Conservation (phyloP, 2,888 invertebrate genomes). For the Branchinecta sandiegonensis region DNA sequence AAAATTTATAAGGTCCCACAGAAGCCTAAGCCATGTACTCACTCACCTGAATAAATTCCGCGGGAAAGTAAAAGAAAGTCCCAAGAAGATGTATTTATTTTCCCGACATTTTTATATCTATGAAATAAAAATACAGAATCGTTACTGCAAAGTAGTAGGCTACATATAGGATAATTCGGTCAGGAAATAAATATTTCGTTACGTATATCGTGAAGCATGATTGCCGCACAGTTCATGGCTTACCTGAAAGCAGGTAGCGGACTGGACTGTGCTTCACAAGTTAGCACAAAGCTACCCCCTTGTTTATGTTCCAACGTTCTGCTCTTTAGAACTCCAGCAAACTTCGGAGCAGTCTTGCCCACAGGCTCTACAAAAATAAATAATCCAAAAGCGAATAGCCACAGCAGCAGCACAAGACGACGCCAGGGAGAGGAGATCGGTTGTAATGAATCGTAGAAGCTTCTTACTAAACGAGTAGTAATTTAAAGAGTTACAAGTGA, state of each 20-base stretch:
- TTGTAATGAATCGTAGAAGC: neutral
- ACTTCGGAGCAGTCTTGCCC: constrained; percentile 27
- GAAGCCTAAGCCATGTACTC: too few species aligned
- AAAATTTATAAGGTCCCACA: too few species aligned
- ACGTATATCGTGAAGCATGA: too few species aligned
- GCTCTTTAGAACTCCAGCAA: constrained; percentile 25
- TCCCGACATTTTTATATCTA: too few species aligned
- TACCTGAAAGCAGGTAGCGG: constrained; percentile 55
- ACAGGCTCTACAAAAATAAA: constrained; percentile 26
- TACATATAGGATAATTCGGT: too few species aligned
- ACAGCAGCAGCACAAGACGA: neutral
- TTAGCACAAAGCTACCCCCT: constrained; percentile 40
- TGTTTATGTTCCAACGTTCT: constrained; percentile 21
- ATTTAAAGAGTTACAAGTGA: too few species aligned
- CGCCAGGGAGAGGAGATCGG: neutral
- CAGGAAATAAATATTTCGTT: too few species aligned
- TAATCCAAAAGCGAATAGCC: neutral
- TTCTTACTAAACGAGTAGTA: neutral
- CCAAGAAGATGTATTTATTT: too few species aligned
- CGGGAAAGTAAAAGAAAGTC: too few species aligned
- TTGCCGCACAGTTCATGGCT: neutral
- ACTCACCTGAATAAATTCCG: too few species aligned
- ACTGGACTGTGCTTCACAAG: constrained; percentile 57
- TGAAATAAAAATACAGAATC: too few species aligned
- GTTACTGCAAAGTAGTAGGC: too few species aligned